A percentile compares a stretch with the other conserved stretches of the same genome.
phyloP scores from a whole-genome alignment of 2,888 invertebrate genomes.

The Vanessa cardui region DNA sequence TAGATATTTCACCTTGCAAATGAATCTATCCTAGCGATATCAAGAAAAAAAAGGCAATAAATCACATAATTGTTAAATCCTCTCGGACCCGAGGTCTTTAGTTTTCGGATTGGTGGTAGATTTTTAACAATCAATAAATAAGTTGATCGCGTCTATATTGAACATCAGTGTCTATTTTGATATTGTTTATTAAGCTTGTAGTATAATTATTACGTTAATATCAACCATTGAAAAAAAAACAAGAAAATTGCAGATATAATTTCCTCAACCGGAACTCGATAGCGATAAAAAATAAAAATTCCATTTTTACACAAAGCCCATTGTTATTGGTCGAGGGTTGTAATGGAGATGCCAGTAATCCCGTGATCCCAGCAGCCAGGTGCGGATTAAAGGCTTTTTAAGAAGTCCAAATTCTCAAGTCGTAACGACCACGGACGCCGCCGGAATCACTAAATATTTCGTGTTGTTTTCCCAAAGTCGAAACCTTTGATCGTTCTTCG shows the following conservation, averaged over 20 bases:
- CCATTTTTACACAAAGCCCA: not conserved
- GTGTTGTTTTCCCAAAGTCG: not conserved
- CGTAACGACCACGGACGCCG: constrained; percentile 17
- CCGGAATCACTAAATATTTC: constrained; percentile 9
- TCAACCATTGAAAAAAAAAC: not conserved
- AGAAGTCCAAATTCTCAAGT: constrained; percentile 26
- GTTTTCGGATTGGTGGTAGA: too few species aligned
- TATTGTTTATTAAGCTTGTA: too few species aligned
- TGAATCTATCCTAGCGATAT: too few species aligned
- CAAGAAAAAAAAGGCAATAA: too few species aligned
- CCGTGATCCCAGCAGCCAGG: constrained; percentile 16
- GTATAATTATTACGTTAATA: too few species aligned
- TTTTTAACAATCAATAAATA: too few species aligned
- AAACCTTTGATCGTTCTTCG: constrained; percentile 1
- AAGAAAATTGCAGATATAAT: not conserved
- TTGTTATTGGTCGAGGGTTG: constrained; percentile 3
- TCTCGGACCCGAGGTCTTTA: too few species aligned
- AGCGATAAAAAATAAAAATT: not conserved
- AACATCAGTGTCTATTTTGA: too few species aligned
- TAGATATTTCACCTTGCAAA: too few species aligned
- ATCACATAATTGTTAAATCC: too few species aligned
- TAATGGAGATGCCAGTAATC: constrained; percentile 8
- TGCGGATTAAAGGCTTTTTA: constrained; percentile 28
- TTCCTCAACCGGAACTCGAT: not conserved
- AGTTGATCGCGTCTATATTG: too few species aligned